Evolutionary conservation across 92 coral and sea anemone genomes (phyloP).

Genomic region (Virgularia gustaviana): DNA sequence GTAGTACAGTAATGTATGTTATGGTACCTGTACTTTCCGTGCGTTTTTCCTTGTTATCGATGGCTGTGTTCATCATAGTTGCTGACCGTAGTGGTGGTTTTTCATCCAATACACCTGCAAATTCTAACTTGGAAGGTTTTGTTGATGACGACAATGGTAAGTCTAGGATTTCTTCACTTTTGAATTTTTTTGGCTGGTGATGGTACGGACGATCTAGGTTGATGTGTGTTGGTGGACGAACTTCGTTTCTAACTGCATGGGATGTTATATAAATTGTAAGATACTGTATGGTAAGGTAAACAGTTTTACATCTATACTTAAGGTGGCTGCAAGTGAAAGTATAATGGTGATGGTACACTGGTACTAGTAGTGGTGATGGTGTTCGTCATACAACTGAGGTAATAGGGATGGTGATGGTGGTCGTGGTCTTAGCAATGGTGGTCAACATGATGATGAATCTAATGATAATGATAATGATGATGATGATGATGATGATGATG

Average conservation of each 20-base stretch:
- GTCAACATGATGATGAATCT: background rate
- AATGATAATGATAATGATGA: background rate
- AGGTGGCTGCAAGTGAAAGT: too few species aligned
- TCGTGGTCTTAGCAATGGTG: background rate
- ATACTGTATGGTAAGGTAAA: too few species aligned
- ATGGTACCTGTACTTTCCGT: background rate
- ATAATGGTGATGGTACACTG: background rate
- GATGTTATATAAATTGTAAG: too few species aligned
- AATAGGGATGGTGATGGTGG: constrained; percentile 8
- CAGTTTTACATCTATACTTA: too few species aligned
- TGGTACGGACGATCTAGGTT: constrained; percentile 29
- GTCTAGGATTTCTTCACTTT: constrained; percentile 30
- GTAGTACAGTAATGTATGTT: too few species aligned
- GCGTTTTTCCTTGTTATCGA: background rate
- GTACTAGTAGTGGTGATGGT: background rate
- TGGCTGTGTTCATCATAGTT: too few species aligned
- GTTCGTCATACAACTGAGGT: background rate
- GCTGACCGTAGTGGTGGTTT: background rate
- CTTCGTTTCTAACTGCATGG: background rate
- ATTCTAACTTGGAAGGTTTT: constrained; percentile 18
- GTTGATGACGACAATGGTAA: constrained; percentile 18
- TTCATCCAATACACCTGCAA: constrained; percentile 4
- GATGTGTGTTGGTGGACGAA: constrained; percentile 21
- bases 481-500: background rate
- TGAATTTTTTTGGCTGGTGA: constrained; percentile 19